Base-by-base conservation (phyloP, 2,888 invertebrate genomes). In the Stenotaenia linearis region DNA sequence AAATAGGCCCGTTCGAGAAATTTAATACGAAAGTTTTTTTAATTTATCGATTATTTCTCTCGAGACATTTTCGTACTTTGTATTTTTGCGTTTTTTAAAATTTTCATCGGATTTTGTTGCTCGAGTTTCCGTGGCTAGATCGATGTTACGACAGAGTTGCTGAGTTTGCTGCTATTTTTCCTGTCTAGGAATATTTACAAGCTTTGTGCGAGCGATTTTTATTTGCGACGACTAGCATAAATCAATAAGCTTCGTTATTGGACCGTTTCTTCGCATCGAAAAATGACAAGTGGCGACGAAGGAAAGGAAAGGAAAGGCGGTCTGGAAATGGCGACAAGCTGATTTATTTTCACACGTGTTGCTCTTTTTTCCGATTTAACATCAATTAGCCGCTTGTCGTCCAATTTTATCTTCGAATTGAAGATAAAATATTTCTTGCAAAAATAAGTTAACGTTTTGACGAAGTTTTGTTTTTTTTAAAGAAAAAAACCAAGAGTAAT, bases 231-330 rank as follows among this genome's bases (percentile, higher is more conserved):
- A 69, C 69, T 69, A 25, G 69, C 69, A 69, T 69, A 69, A 69
- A 69, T 69, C 69, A 69, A 69, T 69, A 69, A 28, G 69, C 25
- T 28, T 69, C 28, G 69, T 69, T 69, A 69, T 69, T 69, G 69
- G 69, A 50, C 50, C 28, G 69, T 69, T 69, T 69, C 28, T 23
- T 69, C 28, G 28, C 69, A 50, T 50, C 50, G 50, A 50, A 7
- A 50, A 50, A 50, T 50, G 50, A 50, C 50, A 50, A 50, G 50
- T 50, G 50, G 50, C 18, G n/a, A 15, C 25, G 10, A 25, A 69
- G 28, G 25, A 69, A 69, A 69, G 12, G 12, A 15, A 25, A 69
- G 28, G 25, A 69, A 69, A 69, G 12, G 12, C 69, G 69, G 69
- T 69, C 25, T 25, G 10, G 28, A 23, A 25, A 10, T 69, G 69